phyloP scores from a whole-genome alignment of 2,797 vertebrate species.

The Intellagama lesueurii region DNA sequence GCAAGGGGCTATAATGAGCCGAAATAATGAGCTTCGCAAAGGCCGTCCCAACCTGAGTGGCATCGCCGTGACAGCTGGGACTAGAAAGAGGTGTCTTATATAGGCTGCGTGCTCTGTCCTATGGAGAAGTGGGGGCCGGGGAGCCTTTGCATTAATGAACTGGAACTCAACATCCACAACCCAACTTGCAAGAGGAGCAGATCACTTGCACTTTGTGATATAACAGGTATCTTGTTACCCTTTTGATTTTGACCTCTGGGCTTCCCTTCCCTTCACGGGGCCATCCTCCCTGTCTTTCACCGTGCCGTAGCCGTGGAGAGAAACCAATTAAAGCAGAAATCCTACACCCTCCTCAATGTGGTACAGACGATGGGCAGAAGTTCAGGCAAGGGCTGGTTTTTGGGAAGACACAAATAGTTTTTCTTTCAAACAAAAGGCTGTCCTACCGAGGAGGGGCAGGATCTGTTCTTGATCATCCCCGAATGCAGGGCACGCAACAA shows the following conservation, averaged over 20 bases:
- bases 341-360: fast-evolving
- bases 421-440: too few relatives aligned
- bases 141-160: fast-evolving
- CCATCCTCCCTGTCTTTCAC: not conserved
- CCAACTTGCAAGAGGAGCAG: fast-evolving
- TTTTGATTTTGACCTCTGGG: fast-evolving
- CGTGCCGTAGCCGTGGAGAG: not conserved
- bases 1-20: slow-evolving; percentile 14
- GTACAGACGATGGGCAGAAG: not conserved
- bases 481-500: too few relatives aligned
- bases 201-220: not conserved
- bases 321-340: fast-evolving
- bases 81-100: slow-evolving; percentile 27
- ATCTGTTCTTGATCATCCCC: too few relatives aligned
- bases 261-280: not conserved
- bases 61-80: fast-evolving
- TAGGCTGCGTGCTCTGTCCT: not conserved
- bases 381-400: not conserved
- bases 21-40: slow-evolving; percentile 25
- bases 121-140: not conserved
- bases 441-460: too few relatives aligned
- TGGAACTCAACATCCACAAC: fast-evolving
- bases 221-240: fast-evolving
- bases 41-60: slow-evolving; percentile 4
- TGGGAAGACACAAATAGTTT: slow-evolving; percentile 1